Evolutionary conservation across 2,797 vertebrate species (phyloP).

Genomic region (Hydrophis major): DNA sequence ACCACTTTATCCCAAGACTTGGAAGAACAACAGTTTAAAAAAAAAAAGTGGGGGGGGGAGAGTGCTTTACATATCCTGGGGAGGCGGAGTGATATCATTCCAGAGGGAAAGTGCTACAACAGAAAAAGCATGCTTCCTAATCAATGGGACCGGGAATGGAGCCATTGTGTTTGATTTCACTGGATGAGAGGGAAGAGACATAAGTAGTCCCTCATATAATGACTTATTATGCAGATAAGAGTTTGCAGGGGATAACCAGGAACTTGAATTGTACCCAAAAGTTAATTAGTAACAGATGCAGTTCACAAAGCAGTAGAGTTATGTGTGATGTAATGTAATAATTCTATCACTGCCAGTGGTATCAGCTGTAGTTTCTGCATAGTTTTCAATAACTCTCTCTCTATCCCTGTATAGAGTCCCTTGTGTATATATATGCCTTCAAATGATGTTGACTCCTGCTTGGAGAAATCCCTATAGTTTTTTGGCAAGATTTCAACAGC

Average conservation of each 20-base stretch:
- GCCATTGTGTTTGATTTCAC: not conserved
- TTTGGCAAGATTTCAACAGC: not conserved
- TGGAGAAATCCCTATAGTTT: not conserved
- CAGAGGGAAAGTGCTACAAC: not conserved
- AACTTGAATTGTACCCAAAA: not conserved
- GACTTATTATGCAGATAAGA: not conserved
- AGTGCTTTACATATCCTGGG: not conserved
- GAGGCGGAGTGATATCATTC: not conserved
- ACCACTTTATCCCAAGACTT: not conserved
- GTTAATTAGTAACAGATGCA: not conserved
- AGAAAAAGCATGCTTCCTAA: not conserved
- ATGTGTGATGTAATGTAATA: not conserved
- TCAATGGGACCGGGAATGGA: not conserved
- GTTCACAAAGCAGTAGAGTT: not conserved
- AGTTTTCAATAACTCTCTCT: not conserved
- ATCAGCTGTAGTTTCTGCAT: not conserved
- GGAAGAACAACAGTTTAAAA: not conserved
- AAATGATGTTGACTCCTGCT: not conserved
- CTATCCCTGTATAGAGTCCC: not conserved
- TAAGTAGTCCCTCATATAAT: not conserved
- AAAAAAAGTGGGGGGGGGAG: too few species aligned
- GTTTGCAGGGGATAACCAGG: not conserved
- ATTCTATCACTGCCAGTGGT: not conserved
- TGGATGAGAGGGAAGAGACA: not conserved
- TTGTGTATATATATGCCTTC: not conserved